Evolutionary conservation across 2,113 vertebrate species (phyloP), one percentile per base, ranked within the genome.

Genomic region (Raja brachyura): DNA sequence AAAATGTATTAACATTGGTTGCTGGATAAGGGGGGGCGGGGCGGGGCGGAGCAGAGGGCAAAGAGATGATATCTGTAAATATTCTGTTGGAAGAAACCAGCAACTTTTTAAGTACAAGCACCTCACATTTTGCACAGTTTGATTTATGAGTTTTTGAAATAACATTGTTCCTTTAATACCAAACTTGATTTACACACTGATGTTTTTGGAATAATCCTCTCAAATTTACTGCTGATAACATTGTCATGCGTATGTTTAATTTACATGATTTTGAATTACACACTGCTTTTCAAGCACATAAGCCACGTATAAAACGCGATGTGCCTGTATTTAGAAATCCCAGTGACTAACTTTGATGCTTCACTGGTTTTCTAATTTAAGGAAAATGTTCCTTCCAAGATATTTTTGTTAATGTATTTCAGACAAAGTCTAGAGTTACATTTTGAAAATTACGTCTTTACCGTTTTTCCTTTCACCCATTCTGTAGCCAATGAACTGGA

Each of bases 391-490:
- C 86, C 86, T 70, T 63, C 18, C 31, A 31, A 70, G 66, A 63
- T 22, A 92, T 92, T 54, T 92, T 22, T 22, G 63, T 22, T 54
- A 33, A 54, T 4, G 33, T 48, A 68, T 22, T 73, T 22, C 66
- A 73, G 9, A 3, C 6, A 59, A 22, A 28, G 25, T 28, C 59
- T 28, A 22, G 14, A 83, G 79, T 11, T 48, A 61, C 6, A 33
- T 31, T 33, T 63, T 20, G 6, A 92, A 25, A 4, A 25, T 73
- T 20, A 74, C 8, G 11, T 56, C 92, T 97, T 97, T 94, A 99
- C 99, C 96, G 98, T 98, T 95, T 99, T 99, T n/a, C 99, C 99
- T 94, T 99, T 99, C 68, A 99, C 96, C 98, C 98, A 99, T 93
- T 99, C 98, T 0, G 98, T 99, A 3, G 97, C 98, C 95, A 99